Conservation (phyloP, 2,797 vertebrate species). For the Brotula barbata region DNA sequence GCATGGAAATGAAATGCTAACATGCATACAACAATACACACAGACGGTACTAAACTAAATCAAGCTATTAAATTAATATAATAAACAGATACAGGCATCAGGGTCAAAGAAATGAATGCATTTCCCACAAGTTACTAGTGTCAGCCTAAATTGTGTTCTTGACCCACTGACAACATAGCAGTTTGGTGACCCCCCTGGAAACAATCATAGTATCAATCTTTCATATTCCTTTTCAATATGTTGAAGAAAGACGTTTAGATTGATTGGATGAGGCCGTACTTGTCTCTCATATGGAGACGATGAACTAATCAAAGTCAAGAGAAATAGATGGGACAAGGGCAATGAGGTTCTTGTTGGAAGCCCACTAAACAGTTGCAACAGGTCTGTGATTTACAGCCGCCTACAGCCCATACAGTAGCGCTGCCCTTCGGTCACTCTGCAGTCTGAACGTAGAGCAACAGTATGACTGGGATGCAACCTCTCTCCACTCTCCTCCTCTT, state of each 20-base stretch:
- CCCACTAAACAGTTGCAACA: constrained; percentile 58
- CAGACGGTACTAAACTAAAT: too few species aligned
- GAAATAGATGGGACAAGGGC: constrained; percentile 6
- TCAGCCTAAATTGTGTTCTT: too few species aligned
- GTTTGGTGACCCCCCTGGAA: too few species aligned
- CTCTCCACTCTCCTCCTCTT: constrained; percentile 72
- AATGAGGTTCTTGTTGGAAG: constrained; percentile 30
- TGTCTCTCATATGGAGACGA: constrained; percentile 15
- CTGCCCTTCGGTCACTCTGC: constrained; percentile 54
- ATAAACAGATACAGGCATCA: too few species aligned
- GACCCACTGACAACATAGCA: too few species aligned
- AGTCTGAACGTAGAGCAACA: constrained; percentile 70
- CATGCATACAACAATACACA: too few species aligned
- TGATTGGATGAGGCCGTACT: constrained; percentile 7
- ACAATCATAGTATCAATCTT: too few species aligned
- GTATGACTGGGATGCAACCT: constrained; percentile 73
- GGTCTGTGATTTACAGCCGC: constrained; percentile 64
- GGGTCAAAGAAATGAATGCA: too few species aligned
- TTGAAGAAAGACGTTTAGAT: constrained; percentile 5
- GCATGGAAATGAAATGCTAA: too few species aligned
- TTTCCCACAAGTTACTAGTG: too few species aligned
- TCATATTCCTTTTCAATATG: background rate
- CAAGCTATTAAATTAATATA: too few species aligned
- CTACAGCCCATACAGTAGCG: constrained; percentile 56
- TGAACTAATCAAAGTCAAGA: constrained; percentile 24